A percentile compares a stretch with the other conserved stretches of the same genome.
Conservation (phyloP, 2,888 invertebrate genomes). For the Agrotis clavis region DNA sequence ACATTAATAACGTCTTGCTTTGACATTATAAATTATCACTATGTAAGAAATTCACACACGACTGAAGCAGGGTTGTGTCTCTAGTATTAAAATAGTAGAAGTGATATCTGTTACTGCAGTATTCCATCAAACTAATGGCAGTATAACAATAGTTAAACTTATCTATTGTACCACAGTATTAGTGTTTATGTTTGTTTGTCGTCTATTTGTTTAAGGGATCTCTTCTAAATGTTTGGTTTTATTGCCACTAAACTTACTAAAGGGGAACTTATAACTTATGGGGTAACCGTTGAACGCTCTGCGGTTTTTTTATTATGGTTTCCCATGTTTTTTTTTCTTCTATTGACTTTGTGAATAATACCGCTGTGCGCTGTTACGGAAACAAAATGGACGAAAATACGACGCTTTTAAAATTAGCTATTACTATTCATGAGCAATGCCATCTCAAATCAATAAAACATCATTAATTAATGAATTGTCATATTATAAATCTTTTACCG, state of each 20-base stretch:
- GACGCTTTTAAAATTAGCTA: too few relatives aligned
- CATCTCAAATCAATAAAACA: too few relatives aligned
- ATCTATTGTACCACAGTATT: conserved; percentile 73
- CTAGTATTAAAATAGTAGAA: conserved; percentile 1
- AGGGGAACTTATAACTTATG: conserved; percentile 49
- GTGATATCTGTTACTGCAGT: conserved; percentile 12
- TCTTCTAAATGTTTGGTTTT: conserved; percentile 75
- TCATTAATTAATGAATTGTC: too few relatives aligned
- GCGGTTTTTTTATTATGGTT: conserved; percentile 33
- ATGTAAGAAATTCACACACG: not conserved
- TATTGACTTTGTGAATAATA: not conserved
- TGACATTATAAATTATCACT: too few relatives aligned
- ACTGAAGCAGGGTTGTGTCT: not conserved
- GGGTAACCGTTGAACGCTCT: conserved; percentile 31
- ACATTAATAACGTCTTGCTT: too few relatives aligned
- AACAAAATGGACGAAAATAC: too few relatives aligned
- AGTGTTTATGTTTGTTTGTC: conserved; percentile 70
- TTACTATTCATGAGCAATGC: too few relatives aligned
- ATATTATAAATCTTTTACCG: too few relatives aligned
- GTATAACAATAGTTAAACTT: conserved; percentile 74
- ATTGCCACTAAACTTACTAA: conserved; percentile 65
- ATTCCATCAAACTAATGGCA: conserved; percentile 70
- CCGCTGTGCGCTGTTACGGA: too few relatives aligned
- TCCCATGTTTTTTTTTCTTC: not conserved
- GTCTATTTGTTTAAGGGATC: conserved; percentile 75